Evolutionary conservation across 2,797 vertebrate genomes (phyloP).

Genomic region (Oceanodroma leucorhoa): DNA sequence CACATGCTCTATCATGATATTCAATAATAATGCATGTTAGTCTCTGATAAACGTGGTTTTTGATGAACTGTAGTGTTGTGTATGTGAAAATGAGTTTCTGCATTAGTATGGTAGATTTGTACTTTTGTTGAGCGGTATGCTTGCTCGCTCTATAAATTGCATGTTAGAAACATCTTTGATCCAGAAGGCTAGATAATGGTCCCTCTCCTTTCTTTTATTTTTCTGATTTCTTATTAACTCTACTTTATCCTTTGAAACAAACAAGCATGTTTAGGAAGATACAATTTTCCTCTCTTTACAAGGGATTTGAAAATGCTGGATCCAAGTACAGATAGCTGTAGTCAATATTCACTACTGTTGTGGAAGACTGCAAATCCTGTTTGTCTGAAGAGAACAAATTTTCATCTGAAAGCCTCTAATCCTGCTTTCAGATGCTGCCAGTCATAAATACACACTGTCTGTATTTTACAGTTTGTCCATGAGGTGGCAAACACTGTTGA

Average conservation of each 20-base stretch:
- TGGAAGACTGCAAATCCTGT: neutral
- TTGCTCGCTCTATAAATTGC: neutral
- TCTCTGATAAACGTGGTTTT: neutral
- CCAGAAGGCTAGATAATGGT: neutral
- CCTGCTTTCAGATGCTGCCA: neutral
- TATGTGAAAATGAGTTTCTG: neutral
- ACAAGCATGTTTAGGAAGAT: neutral
- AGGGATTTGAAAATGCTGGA: neutral
- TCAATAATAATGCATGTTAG: neutral
- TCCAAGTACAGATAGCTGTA: neutral
- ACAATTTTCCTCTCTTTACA: neutral
- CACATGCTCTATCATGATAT: neutral
- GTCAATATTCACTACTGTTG: neutral
- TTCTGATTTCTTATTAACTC: neutral
- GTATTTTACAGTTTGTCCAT: constrained; percentile 18
- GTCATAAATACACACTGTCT: neutral
- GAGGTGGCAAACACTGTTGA: constrained; percentile 20
- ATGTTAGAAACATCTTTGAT: neutral
- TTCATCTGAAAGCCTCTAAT: neutral
- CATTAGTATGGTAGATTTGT: neutral
- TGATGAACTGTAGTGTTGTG: neutral
- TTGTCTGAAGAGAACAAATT: neutral
- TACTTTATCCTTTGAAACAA: neutral
- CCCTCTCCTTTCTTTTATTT: neutral
- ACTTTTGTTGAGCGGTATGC: neutral